Evolutionary conservation across 2,888 invertebrate species (phyloP).

Genomic region (Epinotia bilunana): DNA sequence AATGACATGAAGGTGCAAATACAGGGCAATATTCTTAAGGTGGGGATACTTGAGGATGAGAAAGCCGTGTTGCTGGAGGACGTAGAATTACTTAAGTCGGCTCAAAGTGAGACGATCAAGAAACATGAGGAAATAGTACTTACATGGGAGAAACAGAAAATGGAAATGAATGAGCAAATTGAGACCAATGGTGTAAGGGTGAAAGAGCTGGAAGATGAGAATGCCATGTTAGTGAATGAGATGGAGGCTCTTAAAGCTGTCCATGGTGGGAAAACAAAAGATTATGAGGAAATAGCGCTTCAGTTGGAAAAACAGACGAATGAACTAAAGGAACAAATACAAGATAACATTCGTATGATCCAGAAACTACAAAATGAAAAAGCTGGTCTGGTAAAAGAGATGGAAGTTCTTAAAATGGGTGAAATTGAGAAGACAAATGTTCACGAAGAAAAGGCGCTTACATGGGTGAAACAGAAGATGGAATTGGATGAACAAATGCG

Average conservation of each 20-base stretch:
- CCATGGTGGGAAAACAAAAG: constrained; percentile 49
- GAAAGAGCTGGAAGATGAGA: constrained; percentile 55
- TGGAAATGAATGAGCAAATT: constrained; percentile 11
- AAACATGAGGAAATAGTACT: not conserved
- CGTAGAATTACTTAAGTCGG: constrained; percentile 50
- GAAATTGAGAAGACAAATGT: constrained; percentile 49
- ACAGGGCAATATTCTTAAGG: not conserved
- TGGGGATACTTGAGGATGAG: constrained; percentile 34
- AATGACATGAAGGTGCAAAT: not conserved
- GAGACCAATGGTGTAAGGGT: constrained; percentile 47
- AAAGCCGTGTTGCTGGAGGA: constrained; percentile 53
- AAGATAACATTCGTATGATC: constrained; percentile 46
- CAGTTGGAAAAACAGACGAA: not conserved
- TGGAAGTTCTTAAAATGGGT: not conserved
- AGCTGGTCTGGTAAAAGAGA: not conserved
- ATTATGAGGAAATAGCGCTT: not conserved
- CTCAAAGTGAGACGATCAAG: constrained; percentile 49
- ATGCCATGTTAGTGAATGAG: constrained; percentile 50
- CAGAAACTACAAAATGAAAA: constrained; percentile 56
- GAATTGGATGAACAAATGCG: constrained; percentile 53
- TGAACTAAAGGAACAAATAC: constrained; percentile 4
- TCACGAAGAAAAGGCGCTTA: constrained; percentile 56
- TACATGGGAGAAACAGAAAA: constrained; percentile 2
- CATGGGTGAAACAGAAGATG: constrained; percentile 57
- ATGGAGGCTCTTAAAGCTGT: constrained; percentile 49